A percentile compares a stretch with the other conserved stretches of the same genome.
Conservation (phyloP, 2,888 invertebrate species). For the Drosophila austrosaltans region DNA sequence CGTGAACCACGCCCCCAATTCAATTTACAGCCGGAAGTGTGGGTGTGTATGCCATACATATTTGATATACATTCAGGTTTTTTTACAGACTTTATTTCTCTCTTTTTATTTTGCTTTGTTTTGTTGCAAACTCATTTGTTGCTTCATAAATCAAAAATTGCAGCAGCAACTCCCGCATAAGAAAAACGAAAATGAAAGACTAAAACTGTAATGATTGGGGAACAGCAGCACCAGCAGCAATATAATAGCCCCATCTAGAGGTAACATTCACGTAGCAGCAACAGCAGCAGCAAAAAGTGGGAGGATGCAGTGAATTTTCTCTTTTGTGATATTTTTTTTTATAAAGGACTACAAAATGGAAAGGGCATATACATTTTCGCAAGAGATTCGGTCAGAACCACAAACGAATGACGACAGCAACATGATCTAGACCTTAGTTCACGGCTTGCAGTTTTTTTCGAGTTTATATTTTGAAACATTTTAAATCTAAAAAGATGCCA, state of each 20-base stretch:
- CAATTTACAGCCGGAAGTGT: conserved; percentile 81
- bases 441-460: too few relatives aligned
- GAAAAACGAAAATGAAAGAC: conserved; percentile 64
- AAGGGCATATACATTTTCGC: conserved; percentile 10
- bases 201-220: conserved; percentile 75
- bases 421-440: not conserved
- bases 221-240: conserved; percentile 52
- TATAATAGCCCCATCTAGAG: conserved; percentile 54
- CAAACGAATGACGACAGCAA: not conserved
- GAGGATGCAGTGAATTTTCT: conserved; percentile 82
- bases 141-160: conserved; percentile 75
- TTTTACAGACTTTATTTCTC: conserved; percentile 24
- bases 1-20: conserved; percentile 68
- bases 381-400: not conserved
- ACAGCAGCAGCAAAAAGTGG: conserved; percentile 78
- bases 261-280: conserved; percentile 47
- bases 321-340: conserved; percentile 42
- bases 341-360: conserved; percentile 37
- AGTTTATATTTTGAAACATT: too few relatives aligned
- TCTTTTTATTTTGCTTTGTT: conserved; percentile 24
- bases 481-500: too few relatives aligned
- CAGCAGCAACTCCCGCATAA: conserved; percentile 76
- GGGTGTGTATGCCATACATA: conserved; percentile 73
- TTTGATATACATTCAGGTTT: conserved; percentile 59
- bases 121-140: conserved; percentile 68